phyloP scores from a whole-genome alignment of 2,797 vertebrate genomes.

The Simalia tracyae region DNA sequence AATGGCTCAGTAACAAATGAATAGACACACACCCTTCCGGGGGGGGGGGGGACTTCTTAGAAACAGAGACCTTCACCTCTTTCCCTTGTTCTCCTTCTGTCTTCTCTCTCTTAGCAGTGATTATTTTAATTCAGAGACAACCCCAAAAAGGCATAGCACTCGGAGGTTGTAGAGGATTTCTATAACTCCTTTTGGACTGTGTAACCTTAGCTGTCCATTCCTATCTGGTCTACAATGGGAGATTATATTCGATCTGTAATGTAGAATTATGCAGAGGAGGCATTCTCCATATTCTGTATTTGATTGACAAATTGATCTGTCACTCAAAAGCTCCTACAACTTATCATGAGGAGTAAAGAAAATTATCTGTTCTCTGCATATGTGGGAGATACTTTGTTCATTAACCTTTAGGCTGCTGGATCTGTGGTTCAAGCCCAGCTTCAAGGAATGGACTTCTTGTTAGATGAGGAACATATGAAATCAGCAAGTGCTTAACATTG shows the following conservation, averaged over 20 bases:
- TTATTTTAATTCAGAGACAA: conserved; percentile 65
- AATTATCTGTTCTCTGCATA: conserved; percentile 74
- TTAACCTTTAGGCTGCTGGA: conserved; percentile 68
- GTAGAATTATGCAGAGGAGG: conserved; percentile 70
- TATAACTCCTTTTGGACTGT: conserved; percentile 43
- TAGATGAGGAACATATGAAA: conserved; percentile 27
- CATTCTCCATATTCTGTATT: conserved; percentile 62
- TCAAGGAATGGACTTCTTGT: conserved; percentile 28
- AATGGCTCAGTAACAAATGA: conserved; percentile 57
- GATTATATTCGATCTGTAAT: conserved; percentile 67
- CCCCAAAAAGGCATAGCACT: conserved; percentile 46
- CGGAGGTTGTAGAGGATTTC: conserved; percentile 42
- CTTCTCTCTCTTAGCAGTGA: conserved; percentile 28
- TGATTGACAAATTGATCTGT: conserved; percentile 79
- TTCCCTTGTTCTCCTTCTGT: not conserved
- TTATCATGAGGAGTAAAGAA: conserved; percentile 73
- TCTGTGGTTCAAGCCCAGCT: conserved; percentile 40
- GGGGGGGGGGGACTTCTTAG: not conserved
- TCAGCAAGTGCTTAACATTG: not conserved
- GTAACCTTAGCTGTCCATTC: conserved; percentile 60
- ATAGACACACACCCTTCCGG: conserved; percentile 25
- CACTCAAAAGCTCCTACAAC: conserved; percentile 73
- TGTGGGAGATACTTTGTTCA: conserved; percentile 64
- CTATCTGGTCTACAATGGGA: conserved; percentile 50
- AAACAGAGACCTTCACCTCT: conserved; percentile 14